These are phyloP conservation scores for Coptotermes formosanus DNA, from an alignment of 1,140 invertebrate species.

Conservation along the genomic window DNA sequence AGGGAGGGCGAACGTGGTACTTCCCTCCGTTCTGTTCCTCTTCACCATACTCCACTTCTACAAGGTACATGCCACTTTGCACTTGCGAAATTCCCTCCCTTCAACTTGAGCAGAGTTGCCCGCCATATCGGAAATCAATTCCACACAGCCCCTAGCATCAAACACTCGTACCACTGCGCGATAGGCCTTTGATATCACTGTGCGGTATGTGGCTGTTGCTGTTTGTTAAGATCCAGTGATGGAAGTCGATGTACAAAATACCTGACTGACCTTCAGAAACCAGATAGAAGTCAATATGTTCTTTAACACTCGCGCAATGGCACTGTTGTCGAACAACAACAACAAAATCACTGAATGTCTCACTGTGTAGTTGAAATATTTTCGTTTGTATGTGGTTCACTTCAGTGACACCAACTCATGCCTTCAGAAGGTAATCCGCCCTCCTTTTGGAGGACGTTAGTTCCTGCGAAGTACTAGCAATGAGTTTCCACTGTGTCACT, in stretches of 20 bases:
- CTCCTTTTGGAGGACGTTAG: neutral
- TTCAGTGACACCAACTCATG: slow-evolving; percentile 7
- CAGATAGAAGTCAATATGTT: neutral
- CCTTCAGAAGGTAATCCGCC: neutral
- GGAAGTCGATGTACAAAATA: neutral
- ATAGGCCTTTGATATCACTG: slow-evolving; percentile 2
- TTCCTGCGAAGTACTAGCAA: slow-evolving; percentile 30
- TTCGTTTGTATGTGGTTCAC: neutral
- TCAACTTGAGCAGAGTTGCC: neutral
- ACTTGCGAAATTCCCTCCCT: neutral
- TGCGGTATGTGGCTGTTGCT: neutral
- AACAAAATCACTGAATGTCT: slow-evolving; percentile 16
- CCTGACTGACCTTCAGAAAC: neutral
- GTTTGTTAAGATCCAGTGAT: neutral
- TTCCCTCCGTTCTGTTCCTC: neutral
- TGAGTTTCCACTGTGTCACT: slow-evolving; percentile 31
- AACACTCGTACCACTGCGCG: neutral
- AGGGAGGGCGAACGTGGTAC: neutral
- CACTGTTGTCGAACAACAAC: neutral
- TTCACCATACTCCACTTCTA: neutral
- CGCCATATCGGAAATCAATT: neutral
- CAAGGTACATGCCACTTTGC: slow-evolving; percentile 4
- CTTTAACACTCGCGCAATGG: neutral
- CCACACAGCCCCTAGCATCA: neutral
- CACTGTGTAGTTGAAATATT: neutral